Evolutionary conservation across 1,140 invertebrate species (phyloP).

Genomic region (Campoletis sonorensis): DNA sequence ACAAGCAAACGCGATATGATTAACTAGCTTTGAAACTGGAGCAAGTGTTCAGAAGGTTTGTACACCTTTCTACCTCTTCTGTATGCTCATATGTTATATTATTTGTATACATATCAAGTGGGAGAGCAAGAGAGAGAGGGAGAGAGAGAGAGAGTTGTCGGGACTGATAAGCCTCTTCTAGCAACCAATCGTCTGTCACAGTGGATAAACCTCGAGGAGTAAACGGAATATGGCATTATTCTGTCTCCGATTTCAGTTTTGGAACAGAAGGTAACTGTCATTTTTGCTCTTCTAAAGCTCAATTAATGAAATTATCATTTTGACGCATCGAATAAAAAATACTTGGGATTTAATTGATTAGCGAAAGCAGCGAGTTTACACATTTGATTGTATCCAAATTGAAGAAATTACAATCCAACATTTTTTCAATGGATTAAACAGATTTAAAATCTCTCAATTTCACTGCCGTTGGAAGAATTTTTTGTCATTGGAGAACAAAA

Average conservation of each 20-base stretch:
- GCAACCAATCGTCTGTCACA: background rate
- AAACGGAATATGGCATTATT: background rate
- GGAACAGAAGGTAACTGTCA: too few species aligned
- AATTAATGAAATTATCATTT: too few species aligned
- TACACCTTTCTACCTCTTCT: conserved; percentile 7
- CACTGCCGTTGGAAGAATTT: too few species aligned
- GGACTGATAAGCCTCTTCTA: background rate
- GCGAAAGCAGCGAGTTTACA: too few species aligned
- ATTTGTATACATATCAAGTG: background rate
- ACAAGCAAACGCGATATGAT: conserved; percentile 25
- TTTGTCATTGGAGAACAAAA: too few species aligned
- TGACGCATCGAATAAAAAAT: too few species aligned
- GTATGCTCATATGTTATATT: background rate
- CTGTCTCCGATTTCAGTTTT: background rate
- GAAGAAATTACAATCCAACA: background rate
- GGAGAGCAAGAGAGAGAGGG: background rate
- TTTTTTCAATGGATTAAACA: background rate
- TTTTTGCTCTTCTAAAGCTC: too few species aligned
- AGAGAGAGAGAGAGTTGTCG: background rate
- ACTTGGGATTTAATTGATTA: too few species aligned
- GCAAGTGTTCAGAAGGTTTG: conserved; percentile 26
- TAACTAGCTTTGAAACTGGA: conserved; percentile 28
- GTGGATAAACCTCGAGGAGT: conserved; percentile 7
- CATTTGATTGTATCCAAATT: too few species aligned
- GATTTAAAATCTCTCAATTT: too few species aligned